phyloP scores from a whole-genome alignment of 2,888 invertebrate genomes.

The Heliconius ethilla region DNA sequence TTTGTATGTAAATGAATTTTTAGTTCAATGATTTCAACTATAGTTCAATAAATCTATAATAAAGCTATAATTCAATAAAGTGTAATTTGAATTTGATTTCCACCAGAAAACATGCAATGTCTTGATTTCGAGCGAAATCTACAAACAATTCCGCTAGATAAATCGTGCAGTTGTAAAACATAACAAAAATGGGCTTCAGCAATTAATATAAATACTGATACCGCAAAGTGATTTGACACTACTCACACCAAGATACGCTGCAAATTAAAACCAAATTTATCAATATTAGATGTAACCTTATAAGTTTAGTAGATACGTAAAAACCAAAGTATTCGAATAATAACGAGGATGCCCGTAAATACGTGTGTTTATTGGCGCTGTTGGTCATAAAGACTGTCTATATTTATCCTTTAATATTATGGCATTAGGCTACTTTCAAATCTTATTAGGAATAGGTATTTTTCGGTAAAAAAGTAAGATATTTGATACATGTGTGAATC shows the following conservation, averaged over 20 bases:
- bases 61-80: neutral
- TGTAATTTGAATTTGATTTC: neutral
- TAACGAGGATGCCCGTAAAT: conserved; percentile 24
- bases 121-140: neutral
- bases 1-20: neutral
- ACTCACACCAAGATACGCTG: no score
- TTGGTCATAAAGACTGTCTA: neutral
- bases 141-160: no score
- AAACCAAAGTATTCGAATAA: conserved; percentile 18
- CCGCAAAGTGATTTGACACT: no score
- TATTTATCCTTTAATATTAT: conserved; percentile 7
- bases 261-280: neutral
- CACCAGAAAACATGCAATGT: neutral
- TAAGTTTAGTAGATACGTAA: conserved; percentile 14
- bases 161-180: no score
- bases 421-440: conserved; percentile 13
- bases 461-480: neutral
- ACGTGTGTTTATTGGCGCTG: conserved; percentile 20
- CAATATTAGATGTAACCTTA: conserved; percentile 13
- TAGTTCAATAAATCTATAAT: neutral
- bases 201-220: no score
- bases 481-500: neutral
- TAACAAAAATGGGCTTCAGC: no score
- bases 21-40: neutral
- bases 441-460: neutral